Evolutionary conservation across 2,888 invertebrate species (phyloP), one percentile per base, ranked within the genome.

Genomic region (Nesidiocoris tenuis): DNA sequence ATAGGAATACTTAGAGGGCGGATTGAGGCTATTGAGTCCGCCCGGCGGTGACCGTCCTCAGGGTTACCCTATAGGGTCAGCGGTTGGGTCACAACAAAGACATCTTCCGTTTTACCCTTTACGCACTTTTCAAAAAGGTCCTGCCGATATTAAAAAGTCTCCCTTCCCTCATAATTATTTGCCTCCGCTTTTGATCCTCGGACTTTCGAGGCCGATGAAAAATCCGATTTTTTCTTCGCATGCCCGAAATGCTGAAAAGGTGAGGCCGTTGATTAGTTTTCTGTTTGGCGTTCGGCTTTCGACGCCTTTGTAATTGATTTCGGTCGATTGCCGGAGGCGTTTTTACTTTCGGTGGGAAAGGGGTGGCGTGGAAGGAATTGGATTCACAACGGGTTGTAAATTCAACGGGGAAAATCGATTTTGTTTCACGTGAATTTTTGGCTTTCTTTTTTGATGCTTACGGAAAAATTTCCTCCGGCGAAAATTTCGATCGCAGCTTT

Each of bases 1-100:
- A 68, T 75, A 21, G 65, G 61, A 75, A 61, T 68, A 39, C 39
- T 39, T 39, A 68, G 61, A 75, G 68, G 68, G 68, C 67, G 24
- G 65, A 74, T 74, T 74, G 74, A 74, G 76, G 76, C 39, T 39
- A 39, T 39, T 39, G 39, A 39, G 39, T 39, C 39, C 12, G 39
- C 12, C n/a, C 12, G 39, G 12, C 12, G 39, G 71, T 61, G 70
- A 76, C 71, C 71, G 70, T 24, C 39, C 5, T 39, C 39, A 39
- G 39, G 39, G 39, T 39, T 39, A 39, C 5, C 39, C 39, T n/a
- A 61, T 21, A 39, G 71, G 71, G 72, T 72, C 65, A 64, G 21
- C 25, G 16, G 59, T 59, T 39, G 54, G 72, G 72, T 74, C 76
- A 76, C 76, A 70, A 61, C 72, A 74, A 71, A 72, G 76, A 66